These are phyloP conservation scores for Caenorhabditis tropicalis DNA, from an alignment of 1,140 invertebrate genomes.

Conservation along the genomic window DNA sequence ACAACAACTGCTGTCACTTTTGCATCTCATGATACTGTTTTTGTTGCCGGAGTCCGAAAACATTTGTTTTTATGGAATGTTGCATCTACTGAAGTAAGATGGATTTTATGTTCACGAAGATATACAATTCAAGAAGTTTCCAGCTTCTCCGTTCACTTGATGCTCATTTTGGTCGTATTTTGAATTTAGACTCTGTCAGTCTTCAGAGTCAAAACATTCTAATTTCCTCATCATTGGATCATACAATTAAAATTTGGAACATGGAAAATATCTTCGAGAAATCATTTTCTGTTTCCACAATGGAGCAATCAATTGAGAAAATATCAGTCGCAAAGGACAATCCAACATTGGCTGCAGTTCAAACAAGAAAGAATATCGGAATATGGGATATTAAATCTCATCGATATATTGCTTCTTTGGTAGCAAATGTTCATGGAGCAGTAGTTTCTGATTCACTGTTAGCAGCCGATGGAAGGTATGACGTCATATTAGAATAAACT, in stretches of 20 bases:
- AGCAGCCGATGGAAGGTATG: conserved; percentile 81
- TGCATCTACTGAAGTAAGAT: conserved; percentile 65
- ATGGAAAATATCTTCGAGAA: conserved; percentile 97
- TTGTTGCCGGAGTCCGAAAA: conserved; percentile 92
- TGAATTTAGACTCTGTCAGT: conserved; percentile 85
- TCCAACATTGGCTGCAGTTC: conserved; percentile 82
- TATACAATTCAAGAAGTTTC: conserved; percentile 69
- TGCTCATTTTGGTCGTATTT: conserved; percentile 94
- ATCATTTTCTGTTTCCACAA: conserved; percentile 91
- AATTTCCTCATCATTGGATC: conserved; percentile 92
- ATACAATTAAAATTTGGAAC: conserved; percentile 96
- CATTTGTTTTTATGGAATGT: conserved; percentile 93
- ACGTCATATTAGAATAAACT: conserved; percentile 78
- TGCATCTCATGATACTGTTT: conserved; percentile 86
- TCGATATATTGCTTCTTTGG: conserved; percentile 79
- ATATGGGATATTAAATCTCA: conserved; percentile 83
- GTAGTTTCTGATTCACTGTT: conserved; percentile 91
- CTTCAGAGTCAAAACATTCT: conserved; percentile 91
- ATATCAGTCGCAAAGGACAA: conserved; percentile 82
- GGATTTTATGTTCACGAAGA: no score
- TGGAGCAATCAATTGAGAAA: conserved; percentile 91
- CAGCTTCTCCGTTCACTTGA: conserved; percentile 89
- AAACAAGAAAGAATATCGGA: conserved; percentile 89
- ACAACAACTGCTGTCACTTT: conserved; percentile 87
- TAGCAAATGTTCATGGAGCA: conserved; percentile 88